A percentile compares a stretch with the other conserved stretches of the same genome.
phyloP scores from a whole-genome alignment of 2,113 vertebrate species.

The Halichoerus grypus region DNA sequence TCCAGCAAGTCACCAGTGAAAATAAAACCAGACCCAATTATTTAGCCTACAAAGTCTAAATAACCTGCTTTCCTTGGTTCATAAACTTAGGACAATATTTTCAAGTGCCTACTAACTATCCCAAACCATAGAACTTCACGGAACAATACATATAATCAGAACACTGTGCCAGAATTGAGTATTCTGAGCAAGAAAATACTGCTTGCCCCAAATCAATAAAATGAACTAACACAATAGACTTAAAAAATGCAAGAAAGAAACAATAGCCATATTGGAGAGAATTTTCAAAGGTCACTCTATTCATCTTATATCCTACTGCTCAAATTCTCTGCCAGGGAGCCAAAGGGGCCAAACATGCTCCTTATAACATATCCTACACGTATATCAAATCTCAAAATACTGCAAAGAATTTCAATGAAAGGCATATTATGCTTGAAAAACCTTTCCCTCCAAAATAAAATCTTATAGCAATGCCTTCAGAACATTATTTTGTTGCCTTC shows the following conservation, averaged over 20 bases:
- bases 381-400: conserved; percentile 45
- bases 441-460: conserved; percentile 64
- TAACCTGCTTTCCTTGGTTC: conserved; percentile 60
- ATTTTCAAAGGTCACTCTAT: conserved; percentile 73
- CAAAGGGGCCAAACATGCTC: conserved; percentile 13
- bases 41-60: conserved; percentile 67
- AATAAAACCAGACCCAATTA: conserved; percentile 79
- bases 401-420: conserved; percentile 35
- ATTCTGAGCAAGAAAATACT: conserved; percentile 63
- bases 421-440: conserved; percentile 14
- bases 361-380: conserved; percentile 42
- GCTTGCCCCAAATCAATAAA: conserved; percentile 57
- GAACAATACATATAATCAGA: conserved; percentile 54
- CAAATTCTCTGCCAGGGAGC: conserved; percentile 47
- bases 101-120: conserved; percentile 62
- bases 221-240: conserved; percentile 47
- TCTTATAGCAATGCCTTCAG: conserved; percentile 34
- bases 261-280: conserved; percentile 53
- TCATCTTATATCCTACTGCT: conserved; percentile 34
- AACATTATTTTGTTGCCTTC: conserved; percentile 45
- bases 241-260: conserved; percentile 67
- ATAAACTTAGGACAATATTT: conserved; percentile 61
- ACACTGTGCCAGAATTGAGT: conserved; percentile 57
- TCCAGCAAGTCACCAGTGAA: conserved; percentile 73
- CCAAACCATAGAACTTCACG: conserved; percentile 29